phyloP scores from a whole-genome alignment of 2,113 vertebrate genomes.

The Trogon surrucura region DNA sequence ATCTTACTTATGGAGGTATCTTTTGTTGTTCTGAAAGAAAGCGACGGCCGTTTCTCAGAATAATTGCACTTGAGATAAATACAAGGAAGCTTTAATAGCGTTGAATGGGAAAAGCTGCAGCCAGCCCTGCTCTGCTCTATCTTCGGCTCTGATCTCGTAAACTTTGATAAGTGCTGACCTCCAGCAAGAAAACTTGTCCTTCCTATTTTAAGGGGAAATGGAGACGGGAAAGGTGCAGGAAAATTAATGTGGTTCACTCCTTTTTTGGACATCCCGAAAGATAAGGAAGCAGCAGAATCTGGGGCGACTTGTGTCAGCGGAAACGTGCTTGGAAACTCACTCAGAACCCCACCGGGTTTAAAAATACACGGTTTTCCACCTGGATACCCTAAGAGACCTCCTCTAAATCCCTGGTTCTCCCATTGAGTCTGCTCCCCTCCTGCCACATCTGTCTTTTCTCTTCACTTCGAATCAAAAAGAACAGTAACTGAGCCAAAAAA shows the following conservation, averaged over 20 bases:
- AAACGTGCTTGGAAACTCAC: background rate
- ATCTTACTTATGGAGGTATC: background rate
- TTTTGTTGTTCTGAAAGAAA: background rate
- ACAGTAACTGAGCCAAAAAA: background rate
- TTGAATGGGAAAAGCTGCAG: background rate
- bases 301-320: background rate
- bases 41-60: background rate
- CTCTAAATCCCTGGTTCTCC: background rate
- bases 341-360: background rate
- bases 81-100: background rate
- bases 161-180: conserved; percentile 26
- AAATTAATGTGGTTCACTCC: background rate
- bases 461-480: background rate
- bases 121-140: background rate
- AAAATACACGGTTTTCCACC: background rate
- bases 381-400: background rate
- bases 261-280: background rate
- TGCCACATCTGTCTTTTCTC: background rate
- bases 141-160: background rate
- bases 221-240: background rate
- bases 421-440: background rate
- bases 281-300: background rate
- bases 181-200: conserved; percentile 10
- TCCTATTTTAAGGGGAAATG: background rate
- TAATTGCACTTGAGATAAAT: background rate